Base-by-base conservation (phyloP, 64 coral and sea anemone species). In the Anthopleura sola region DNA sequence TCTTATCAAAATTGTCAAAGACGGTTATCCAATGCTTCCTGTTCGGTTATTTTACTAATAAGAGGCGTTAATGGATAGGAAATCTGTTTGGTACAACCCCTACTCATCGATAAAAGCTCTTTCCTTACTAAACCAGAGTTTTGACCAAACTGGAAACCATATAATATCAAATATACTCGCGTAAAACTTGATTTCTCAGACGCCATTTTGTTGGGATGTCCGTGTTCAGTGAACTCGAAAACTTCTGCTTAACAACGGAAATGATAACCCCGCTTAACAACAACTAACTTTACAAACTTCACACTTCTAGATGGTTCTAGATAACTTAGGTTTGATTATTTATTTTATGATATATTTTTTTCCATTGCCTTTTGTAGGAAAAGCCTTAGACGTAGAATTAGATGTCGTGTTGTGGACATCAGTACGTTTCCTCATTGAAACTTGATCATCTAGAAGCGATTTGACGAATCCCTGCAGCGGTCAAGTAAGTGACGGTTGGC, bases 391-490 rank as follows among this genome's bases (percentile, higher is more conserved):
- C 21, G n/a, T 32, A 32, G 14, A 2, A 16, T 16, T 62, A 15
- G 8, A 14, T 15, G 8, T 71, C 29, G 66, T 71, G n/a, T 32
- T 16, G 26, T 16, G 11, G 31, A 29, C 11, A 32, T 36, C 58
- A 32, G 7, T 33, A 32, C 66, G 66, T 71, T 71, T 71, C 66
- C 66, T 71, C 29, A 71, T 71, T 71, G 66, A 71, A 71, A 71
- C 23, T 5, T 71, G 66, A 71, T 71, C 66, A 71, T 32, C 66
- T 11, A 15, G 29, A 29, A 16, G 2, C 14, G 66, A 69, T 69
- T 34, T 71, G 13, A 71, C 5, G 66, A 71, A 13, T 71, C 66
- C 31, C 66, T 71, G 28, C 13, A 10, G 66, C 66, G 31, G 66
- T 71, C 66, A n/a, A 28, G 10, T 71, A 71, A 71, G 13, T 36